Conservation (phyloP, 2,797 vertebrate species). For the Manis crassicaudata region DNA sequence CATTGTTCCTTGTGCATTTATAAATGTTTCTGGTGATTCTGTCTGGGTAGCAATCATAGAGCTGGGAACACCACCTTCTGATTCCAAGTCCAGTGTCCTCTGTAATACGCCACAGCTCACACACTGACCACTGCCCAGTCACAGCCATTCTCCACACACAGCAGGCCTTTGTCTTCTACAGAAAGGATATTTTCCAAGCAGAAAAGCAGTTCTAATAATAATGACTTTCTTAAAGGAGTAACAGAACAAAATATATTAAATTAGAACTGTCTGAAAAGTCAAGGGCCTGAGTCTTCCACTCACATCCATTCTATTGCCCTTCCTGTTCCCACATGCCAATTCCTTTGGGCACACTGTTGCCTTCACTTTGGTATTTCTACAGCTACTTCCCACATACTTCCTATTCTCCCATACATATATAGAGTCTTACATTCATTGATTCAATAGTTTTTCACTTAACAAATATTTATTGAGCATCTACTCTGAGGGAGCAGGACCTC, state of each 20-base stretch:
- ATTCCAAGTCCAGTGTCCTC: background rate
- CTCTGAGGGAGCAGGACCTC: background rate
- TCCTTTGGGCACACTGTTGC: background rate
- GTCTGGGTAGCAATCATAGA: background rate
- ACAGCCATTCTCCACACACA: background rate
- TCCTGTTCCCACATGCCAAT: background rate
- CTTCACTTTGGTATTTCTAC: background rate
- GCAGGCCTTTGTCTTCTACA: background rate
- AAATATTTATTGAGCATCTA: conserved; percentile 26
- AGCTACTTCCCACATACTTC: background rate
- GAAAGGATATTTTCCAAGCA: background rate
- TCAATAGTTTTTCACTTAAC: conserved; percentile 18
- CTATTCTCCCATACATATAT: background rate
- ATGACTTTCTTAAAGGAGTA: conserved; percentile 20
- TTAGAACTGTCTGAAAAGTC: conserved; percentile 13
- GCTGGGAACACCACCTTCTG: background rate
- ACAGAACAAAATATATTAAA: conserved; percentile 21
- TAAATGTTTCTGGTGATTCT: background rate
- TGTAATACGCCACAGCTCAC: background rate
- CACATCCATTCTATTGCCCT: background rate
- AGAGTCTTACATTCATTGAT: conserved; percentile 4
- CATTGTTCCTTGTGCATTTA: background rate
- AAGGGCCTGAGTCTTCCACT: background rate
- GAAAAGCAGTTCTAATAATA: background rate
- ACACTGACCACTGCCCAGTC: background rate